Percentiles rank a stretch among this genome's conserved stretches.
phyloP scores from a whole-genome alignment of 2,888 invertebrate genomes.

The Chydorus sphaericus region DNA sequence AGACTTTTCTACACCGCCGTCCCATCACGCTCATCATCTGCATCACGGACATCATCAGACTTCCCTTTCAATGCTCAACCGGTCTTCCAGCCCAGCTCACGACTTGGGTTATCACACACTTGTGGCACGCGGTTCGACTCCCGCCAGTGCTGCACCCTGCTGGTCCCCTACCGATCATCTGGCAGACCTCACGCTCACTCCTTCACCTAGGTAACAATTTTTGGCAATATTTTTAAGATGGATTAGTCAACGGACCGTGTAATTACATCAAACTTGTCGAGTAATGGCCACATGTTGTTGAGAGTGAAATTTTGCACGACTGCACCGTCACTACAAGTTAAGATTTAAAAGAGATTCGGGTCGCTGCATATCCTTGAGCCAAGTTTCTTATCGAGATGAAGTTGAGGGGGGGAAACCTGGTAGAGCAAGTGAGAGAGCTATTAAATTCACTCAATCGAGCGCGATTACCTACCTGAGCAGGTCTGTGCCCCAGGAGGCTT shows the following conservation, averaged over 20 bases:
- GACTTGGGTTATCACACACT: slow-evolving; percentile 72
- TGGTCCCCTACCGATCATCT: slow-evolving; percentile 2
- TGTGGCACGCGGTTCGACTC: slow-evolving; percentile 38
- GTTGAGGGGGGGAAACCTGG: too few relatives aligned
- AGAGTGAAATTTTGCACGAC: background rate
- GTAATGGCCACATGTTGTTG: background rate
- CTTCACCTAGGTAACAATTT: slow-evolving; percentile 3
- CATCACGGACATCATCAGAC: slow-evolving; percentile 10
- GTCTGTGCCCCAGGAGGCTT: too few relatives aligned
- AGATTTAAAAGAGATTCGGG: too few relatives aligned
- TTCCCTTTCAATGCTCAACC: slow-evolving; percentile 5
- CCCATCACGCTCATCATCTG: slow-evolving; percentile 1
- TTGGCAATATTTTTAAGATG: background rate
- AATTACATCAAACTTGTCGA: background rate
- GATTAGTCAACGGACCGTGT: too few relatives aligned
- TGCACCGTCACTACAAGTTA: too few relatives aligned
- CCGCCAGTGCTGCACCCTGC: slow-evolving; percentile 2
- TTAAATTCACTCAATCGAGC: too few relatives aligned
- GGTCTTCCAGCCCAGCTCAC: slow-evolving; percentile 43
- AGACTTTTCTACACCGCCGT: background rate
- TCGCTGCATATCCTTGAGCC: too few relatives aligned
- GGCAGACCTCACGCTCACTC: background rate
- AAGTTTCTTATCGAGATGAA: too few relatives aligned
- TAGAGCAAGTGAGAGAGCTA: too few relatives aligned
- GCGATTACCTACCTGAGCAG: too few relatives aligned